These are phyloP conservation scores for Neostethus bicornis DNA, from an alignment of 2,797 vertebrate species.

Conservation along the genomic window DNA sequence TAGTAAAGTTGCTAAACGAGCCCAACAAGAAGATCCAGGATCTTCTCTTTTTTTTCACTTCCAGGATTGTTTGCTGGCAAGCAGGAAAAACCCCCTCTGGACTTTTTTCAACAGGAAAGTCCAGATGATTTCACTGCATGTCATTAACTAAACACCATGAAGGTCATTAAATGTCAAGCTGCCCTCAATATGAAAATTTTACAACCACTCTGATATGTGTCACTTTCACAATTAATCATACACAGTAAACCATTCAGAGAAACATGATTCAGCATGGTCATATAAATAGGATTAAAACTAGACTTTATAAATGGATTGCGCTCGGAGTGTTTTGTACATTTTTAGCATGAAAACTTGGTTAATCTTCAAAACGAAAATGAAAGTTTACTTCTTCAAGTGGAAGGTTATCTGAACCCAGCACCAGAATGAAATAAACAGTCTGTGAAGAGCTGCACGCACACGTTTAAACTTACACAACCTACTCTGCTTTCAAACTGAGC, in stretches of 20 bases:
- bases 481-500: slow-evolving; percentile 18
- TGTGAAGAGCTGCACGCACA: slow-evolving; percentile 14
- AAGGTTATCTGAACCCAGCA: slow-evolving; percentile 11
- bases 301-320: background rate
- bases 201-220: background rate
- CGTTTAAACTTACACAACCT: too few relatives aligned
- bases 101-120: slow-evolving; percentile 44
- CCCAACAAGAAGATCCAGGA: too few relatives aligned
- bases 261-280: background rate
- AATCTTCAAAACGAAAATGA: background rate
- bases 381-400: background rate
- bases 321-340: background rate
- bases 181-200: background rate
- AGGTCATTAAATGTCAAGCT: background rate
- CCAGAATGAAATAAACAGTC: slow-evolving; percentile 9
- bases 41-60: too few relatives aligned
- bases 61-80: background rate
- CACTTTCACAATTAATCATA: background rate
- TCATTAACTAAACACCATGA: background rate
- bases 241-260: background rate
- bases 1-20: too few relatives aligned
- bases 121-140: slow-evolving; percentile 42
- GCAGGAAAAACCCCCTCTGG: slow-evolving; percentile 33
- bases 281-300: background rate
- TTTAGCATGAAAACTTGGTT: background rate